Evolutionary conservation across 2,113 vertebrate genomes (phyloP), one percentile per base, ranked within the genome.

Genomic region (Nannobrachium achirus): DNA sequence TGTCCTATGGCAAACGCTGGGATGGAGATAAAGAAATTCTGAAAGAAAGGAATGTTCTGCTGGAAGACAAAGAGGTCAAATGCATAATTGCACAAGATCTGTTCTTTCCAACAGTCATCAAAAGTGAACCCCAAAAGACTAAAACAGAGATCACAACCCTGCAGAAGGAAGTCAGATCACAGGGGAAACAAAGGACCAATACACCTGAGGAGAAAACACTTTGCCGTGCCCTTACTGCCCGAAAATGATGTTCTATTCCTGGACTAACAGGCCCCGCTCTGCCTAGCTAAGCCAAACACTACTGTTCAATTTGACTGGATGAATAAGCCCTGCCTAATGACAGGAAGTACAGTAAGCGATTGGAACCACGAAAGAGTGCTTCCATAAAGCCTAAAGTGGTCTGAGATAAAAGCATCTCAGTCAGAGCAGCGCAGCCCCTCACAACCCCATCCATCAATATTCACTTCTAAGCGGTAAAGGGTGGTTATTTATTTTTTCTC

Each of bases 281-380:
- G 42, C 9, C 58, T 18, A 46, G 40, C 53, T 56, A 42, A 58
- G 56, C 40, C 10, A 8, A 20, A 6, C 58, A 10, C 41, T 81
- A 71, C 25, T 73, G 56, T 73, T 78, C 20, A 39, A 33, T 63
- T 49, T 39, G n/a, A 16, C 25, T 11, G 61, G 46, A 14, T 49
- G 20, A 63, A 50, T 39, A 63, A 39, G 4, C 14, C 55, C 15
- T 14, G 14, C 10, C 61, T 39, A 40, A 39, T 50, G 45, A 50
- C 61, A 50, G 46, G 25, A 33, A 14, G 55, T 33, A 56, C 55
- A 39, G 13, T 56, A 50, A 50, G 61, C 14, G 18, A 39, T 1
- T 38, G 13, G 19, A 6, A 25, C 20, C 25, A 7, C 16, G 20
- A 51, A 50, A 63, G 46, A 63, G 53, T 19, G 16, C 63, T 46